A percentile compares a stretch with the other conserved stretches of the same genome.
Evolutionary conservation across 2,888 invertebrate genomes (phyloP).

Genomic region (Cactoblastis cactorum): DNA sequence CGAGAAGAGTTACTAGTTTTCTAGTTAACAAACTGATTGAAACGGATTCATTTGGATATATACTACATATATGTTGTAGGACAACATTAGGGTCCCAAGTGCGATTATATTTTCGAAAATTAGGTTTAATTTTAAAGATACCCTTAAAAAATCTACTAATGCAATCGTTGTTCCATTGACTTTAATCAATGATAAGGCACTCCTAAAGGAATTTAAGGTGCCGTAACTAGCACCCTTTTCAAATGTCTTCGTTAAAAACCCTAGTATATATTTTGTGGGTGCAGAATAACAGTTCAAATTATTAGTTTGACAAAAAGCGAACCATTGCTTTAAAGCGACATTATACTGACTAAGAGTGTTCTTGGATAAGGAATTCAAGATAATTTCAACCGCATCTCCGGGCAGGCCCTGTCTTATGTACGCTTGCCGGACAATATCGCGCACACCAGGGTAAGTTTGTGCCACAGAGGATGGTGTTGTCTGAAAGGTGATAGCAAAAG

Average conservation of each 20-base stretch:
- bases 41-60: not conserved
- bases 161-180: not conserved
- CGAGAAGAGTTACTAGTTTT: conserved; percentile 16
- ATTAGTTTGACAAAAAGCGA: not conserved
- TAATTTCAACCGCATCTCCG: not conserved
- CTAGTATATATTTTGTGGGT: not conserved
- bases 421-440: conserved; percentile 19
- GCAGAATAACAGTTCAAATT: not conserved
- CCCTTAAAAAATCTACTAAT: conserved; percentile 5
- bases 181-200: not conserved
- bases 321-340: not conserved
- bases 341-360: not conserved
- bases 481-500: conserved; percentile 20
- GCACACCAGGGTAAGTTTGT: conserved; percentile 22
- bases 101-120: conserved; percentile 4
- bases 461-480: conserved; percentile 19
- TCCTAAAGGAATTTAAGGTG: not conserved
- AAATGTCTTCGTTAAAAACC: not conserved
- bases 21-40: conserved; percentile 1
- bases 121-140: conserved; percentile 1
- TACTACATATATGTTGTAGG: not conserved
- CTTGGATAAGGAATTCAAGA: not conserved
- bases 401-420: conserved; percentile 14
- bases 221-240: not conserved
- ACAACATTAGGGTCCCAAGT: conserved; percentile 13